Evolutionary conservation across 1,140 invertebrate species (phyloP), one percentile per base, ranked within the genome.

Genomic region (Cyclina sinensis): DNA sequence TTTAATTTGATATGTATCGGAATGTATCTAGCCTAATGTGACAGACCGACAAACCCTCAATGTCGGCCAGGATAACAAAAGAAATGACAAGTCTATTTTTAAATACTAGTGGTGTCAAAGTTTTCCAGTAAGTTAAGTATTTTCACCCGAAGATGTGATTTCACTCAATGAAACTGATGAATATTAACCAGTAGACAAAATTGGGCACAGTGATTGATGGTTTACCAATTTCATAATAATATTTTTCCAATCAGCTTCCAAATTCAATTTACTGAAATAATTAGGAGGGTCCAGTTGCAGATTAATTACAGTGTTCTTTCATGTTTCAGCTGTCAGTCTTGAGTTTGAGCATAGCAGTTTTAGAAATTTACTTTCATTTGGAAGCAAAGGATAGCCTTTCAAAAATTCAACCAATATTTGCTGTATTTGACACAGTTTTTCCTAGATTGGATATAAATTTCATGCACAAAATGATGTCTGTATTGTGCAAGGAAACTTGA

Each of bases 1-100:
- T 54, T 80, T 80, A 79, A 87, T 87, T 65, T 87, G 85, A 87
- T 87, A 87, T 80, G 76, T 87, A 87, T 87, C 85, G 78, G 30
- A 65, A 80, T 68, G 74, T 70, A 59, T 79, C 35, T 46, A 57
- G 54, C 54, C 32, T 62, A 78, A 79, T 87, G 85, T 87, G 85
- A 87, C 76, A 80, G 62, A 27, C 39, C 51, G 51, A 59, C 57
- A 24, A 70, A 87, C 76, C 62, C 39, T 59, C 27, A 78, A 54
- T 78, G 85, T 87, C 85, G 30, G n/a, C 24, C 27, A 3, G 51
- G 76, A 87, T 87, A 79, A 51, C 54, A 51, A 73, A 78, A 79
- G 24, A 51, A 32, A 68, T 87, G 85, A 87, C 76, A 87, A 87
- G 85, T 87, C 43, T 87, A 80, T 87, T 87, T 87, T 87, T 79